phyloP scores from a whole-genome alignment of 2,888 invertebrate species.

The Drosophila yooni region DNA sequence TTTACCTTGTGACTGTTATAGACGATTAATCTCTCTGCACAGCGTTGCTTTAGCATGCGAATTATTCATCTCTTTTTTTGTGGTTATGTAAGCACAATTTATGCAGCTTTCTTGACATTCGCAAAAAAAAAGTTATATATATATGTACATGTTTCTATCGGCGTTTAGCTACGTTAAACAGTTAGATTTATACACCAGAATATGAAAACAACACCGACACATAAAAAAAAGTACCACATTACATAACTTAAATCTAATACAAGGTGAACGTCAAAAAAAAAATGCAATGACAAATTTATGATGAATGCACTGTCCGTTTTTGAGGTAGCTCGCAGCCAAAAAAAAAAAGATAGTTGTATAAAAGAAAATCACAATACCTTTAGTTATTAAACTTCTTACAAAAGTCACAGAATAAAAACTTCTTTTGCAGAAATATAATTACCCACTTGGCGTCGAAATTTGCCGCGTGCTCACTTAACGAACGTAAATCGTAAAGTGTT shows the following conservation, averaged over 20 bases:
- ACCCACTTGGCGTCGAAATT: conserved; percentile 80
- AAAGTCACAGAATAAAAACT: conserved; percentile 84
- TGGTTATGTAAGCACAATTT: conserved; percentile 68
- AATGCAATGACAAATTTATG: conserved; percentile 72
- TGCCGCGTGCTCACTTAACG: conserved; percentile 84
- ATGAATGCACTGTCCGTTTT: conserved; percentile 50
- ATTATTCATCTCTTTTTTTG: conserved; percentile 27
- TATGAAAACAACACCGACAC: conserved; percentile 65
- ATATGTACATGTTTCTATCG: conserved; percentile 7
- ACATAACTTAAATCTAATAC: conserved; percentile 75
- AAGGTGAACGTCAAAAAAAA: conserved; percentile 71
- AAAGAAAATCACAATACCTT: conserved; percentile 79
- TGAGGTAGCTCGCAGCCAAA: conserved; percentile 19
- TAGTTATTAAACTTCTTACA: conserved; percentile 82
- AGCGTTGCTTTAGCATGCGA: conserved; percentile 17
- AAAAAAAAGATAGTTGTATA: conserved; percentile 37
- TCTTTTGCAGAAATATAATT: conserved; percentile 83
- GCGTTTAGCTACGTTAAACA: conserved; percentile 9
- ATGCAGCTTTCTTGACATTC: conserved; percentile 12
- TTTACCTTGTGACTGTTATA: conserved; percentile 53
- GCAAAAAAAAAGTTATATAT: conserved; percentile 4
- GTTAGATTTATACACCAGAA: conserved; percentile 28
- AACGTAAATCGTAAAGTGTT: conserved; percentile 84
- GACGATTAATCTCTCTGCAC: conserved; percentile 17
- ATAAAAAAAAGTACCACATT: conserved; percentile 67